phyloP scores from a whole-genome alignment of 1,140 invertebrate genomes.

The Lucilia cuprina region DNA sequence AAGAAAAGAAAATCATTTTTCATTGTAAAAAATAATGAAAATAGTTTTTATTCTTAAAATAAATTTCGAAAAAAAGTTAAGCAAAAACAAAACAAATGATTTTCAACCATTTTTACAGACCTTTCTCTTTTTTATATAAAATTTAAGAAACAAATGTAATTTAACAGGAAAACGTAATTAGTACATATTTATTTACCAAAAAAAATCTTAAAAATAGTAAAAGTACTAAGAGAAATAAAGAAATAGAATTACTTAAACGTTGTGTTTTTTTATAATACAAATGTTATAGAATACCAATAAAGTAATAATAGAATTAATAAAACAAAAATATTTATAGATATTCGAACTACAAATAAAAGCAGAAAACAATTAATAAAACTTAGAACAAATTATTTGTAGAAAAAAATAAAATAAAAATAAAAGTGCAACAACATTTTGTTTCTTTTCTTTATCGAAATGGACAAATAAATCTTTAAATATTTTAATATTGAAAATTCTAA shows the following conservation, averaged over 20 bases:
- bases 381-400: neutral
- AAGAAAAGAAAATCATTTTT: neutral
- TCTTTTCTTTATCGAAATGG: too few species aligned
- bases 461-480: neutral
- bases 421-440: neutral
- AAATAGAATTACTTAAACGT: neutral
- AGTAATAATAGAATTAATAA: neutral
- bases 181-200: conserved; percentile 8
- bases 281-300: neutral
- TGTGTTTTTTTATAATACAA: neutral
- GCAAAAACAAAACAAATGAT: too few species aligned
- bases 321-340: neutral
- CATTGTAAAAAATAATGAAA: neutral
- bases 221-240: conserved; percentile 11
- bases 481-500: neutral
- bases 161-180: neutral
- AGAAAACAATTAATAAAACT: neutral
- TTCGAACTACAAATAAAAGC: neutral
- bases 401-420: neutral
- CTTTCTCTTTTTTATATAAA: too few species aligned
- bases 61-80: too few species aligned
- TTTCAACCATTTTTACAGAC: too few species aligned
- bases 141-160: neutral
- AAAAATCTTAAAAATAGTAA: conserved; percentile 9
- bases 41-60: neutral